Base-by-base conservation (phyloP, 2,797 vertebrate species). In the Pogonophryne albipinna region DNA sequence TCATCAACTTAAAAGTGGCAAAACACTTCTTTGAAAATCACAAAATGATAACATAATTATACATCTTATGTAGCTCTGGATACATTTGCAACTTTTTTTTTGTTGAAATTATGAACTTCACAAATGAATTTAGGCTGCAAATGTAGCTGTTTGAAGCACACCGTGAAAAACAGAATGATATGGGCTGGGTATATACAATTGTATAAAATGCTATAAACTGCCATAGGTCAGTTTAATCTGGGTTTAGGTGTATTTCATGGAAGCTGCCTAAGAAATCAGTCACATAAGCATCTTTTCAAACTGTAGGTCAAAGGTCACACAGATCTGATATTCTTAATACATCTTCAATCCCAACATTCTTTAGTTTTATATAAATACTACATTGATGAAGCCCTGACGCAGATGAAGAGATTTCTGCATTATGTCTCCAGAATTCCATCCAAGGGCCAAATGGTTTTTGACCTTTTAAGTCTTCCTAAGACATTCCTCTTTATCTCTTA, bases 401-500 rank as follows among this genome's bases (percentile, higher is more conserved):
- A 53, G 2, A 53, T 8, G 15, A 49, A 31, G 46, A 60, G 56
- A 66, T 58, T 72, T 73, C 20, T 51, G 11, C 10, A 2, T 44
- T 58, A 11, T 11, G 11, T 56, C 7, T 10, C 17, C 41, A 20
- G 41, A 31, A 57, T 19, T 74, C 31, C 15, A 64, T 75, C 23
- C 17, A 56, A 66, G 52, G 41, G 34, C 44, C 23, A 31, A 71
- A 57, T 13, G 10, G 13, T 71, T 23, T 45, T 42, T 64, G 46
- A 47, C 10, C 79, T 23, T 47, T 50, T 53, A 74, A 74, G 4
- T 59, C 66, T 55, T 23, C 53, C 76, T 65, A 73, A 69, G 23
- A 69, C 20, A 2, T 76, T 52, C 7, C 2, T 71, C 73, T 17
- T 76, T 34, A 65, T 79, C 41, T 76, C 15, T 52, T 80, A 74